Base-by-base conservation (phyloP, 2,113 vertebrate species). In the Poicephalus gulielmi region DNA sequence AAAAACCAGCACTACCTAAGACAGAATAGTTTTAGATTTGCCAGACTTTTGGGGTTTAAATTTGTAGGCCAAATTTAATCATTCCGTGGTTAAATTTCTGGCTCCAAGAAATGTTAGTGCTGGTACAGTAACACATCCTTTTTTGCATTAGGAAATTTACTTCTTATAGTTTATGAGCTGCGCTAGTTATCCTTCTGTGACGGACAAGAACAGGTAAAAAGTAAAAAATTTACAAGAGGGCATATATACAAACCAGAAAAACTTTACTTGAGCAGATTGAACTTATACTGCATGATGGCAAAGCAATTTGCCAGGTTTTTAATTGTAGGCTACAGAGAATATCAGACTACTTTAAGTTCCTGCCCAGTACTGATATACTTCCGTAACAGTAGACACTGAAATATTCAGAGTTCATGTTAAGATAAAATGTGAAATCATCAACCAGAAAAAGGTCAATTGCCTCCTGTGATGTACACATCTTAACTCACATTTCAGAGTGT, bases 71-170 rank as follows among this genome's bases (percentile, higher is more conserved):
- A 70, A 59, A 59, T 59, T 49, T 52, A 75, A 47, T 53, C 13
- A 66, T 63, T 59, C 37, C 19, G 9, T 11, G 8, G 19, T 41
- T 60, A 67, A n/a, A 39, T 73, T 64, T 77, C 31, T 53, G 43
- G 12, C 52, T 46, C 52, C 30, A 33, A 63, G 55, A 46, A 71
- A n/a, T 19, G 20, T 57, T 49, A 73, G 35, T 41, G 46, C 13
- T 0, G 0, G 39, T 49, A 46, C 6, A 59, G 17, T 41, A 89
- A 37, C 44, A 60, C 22, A 41, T 3, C 9, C 3, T 44, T 37
- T 86, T 66, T 63, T 62, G 14, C 31, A 24, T 60, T n/a, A 80
- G 33, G 27, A 41, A 47, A 70, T 44, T 7, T 44, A 28, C 16
- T 93, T 63, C 28, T 57, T 39, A 63, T 2, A 69, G 6, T 13